phyloP scores from a whole-genome alignment of 2,888 invertebrate species.

The Chrysolina oricalcia region DNA sequence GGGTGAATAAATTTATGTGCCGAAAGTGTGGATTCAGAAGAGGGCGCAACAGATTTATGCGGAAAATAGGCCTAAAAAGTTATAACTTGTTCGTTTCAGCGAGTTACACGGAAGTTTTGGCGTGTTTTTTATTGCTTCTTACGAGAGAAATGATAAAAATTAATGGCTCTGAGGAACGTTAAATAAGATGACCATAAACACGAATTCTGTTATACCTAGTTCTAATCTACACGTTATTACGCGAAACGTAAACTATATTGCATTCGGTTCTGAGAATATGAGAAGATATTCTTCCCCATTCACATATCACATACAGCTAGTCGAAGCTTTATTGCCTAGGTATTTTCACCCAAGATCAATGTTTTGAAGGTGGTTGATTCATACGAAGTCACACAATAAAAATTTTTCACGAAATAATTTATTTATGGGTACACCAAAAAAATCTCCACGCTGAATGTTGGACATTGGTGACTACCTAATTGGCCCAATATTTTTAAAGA shows the following conservation, averaged over 20 bases:
- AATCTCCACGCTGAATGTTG: too few species aligned
- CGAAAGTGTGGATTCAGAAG: constrained; percentile 46
- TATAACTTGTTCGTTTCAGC: constrained; percentile 46
- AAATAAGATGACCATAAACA: constrained; percentile 44
- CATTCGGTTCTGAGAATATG: background rate
- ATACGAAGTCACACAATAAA: too few species aligned
- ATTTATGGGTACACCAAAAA: too few species aligned
- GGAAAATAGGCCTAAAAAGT: constrained; percentile 45
- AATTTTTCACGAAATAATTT: too few species aligned
- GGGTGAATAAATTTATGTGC: constrained; percentile 60
- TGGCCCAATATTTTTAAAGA: too few species aligned
- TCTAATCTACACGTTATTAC: background rate
- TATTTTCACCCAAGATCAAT: too few species aligned
- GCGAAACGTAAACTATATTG: background rate
- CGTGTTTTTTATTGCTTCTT: constrained; percentile 51
- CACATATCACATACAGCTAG: too few species aligned
- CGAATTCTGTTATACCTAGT: constrained; percentile 17
- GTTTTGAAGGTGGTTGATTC: too few species aligned
- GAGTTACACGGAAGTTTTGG: constrained; percentile 40
- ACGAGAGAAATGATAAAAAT: constrained; percentile 43
- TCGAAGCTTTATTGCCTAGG: too few species aligned
- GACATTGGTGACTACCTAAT: too few species aligned
- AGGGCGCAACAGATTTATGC: constrained; percentile 52
- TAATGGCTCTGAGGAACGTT: constrained; percentile 39
- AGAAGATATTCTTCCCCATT: too few species aligned